These are phyloP conservation scores for Penaeus vannamei DNA, from an alignment of 1,140 invertebrate genomes.

Conservation along the genomic window DNA sequence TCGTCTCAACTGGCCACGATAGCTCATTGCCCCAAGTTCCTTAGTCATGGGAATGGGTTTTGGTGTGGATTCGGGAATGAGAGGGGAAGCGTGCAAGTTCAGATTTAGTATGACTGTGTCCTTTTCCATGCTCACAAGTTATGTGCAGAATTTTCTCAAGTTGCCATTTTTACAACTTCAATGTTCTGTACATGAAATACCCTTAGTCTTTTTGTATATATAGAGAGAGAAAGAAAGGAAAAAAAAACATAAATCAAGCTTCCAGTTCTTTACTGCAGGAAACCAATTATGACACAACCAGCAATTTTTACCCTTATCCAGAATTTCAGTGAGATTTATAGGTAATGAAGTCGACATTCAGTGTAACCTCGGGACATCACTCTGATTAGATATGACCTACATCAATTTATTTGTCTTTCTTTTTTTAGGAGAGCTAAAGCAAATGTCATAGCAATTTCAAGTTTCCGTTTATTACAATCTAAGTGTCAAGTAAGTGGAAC, in stretches of 20 bases:
- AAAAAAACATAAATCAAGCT: constrained; percentile 31
- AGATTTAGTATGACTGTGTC: constrained; percentile 39
- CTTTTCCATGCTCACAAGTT: constrained; percentile 57
- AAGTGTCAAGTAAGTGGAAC: no score
- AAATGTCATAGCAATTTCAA: no score
- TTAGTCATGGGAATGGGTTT: no score
- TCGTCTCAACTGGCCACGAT: no score
- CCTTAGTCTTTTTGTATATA: constrained; percentile 53
- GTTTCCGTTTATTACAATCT: no score
- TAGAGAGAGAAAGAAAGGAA: constrained; percentile 34
- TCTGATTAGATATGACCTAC: no score
- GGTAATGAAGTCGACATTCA: neutral
- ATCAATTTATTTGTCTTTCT: no score
- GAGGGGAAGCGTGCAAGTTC: neutral
- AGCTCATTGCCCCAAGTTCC: no score
- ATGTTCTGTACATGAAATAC: constrained; percentile 56
- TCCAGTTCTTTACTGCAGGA: constrained; percentile 62
- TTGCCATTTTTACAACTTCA: constrained; percentile 60
- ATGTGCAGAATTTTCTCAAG: constrained; percentile 44
- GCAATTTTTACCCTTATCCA: constrained; percentile 40
- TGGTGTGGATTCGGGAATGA: neutral
- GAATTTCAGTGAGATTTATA: constrained; percentile 32
- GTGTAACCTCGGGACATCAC: no score
- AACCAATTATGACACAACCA: constrained; percentile 44
- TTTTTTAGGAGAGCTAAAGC: no score